Percentiles rank a stretch among this genome's conserved stretches.
Conservation (phyloP, 2,888 invertebrate species). For the Teleogryllus oceanicus region DNA sequence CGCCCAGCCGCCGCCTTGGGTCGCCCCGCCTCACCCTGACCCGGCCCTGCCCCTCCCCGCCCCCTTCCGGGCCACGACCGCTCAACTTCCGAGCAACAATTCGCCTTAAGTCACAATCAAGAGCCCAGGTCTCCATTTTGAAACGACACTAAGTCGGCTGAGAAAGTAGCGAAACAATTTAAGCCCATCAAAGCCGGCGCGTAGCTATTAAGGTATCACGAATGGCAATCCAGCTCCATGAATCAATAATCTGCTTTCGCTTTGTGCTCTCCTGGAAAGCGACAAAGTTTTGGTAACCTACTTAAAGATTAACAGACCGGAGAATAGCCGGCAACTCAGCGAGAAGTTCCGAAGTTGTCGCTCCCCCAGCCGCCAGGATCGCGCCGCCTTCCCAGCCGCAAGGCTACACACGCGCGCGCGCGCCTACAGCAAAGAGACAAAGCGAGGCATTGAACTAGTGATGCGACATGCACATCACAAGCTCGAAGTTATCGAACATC, state of each 20-base stretch:
- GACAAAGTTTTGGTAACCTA: conserved; percentile 18
- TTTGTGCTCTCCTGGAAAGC: not conserved
- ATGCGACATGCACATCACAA: no score
- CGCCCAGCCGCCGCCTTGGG: not conserved
- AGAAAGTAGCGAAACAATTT: not conserved
- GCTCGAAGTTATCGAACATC: no score
- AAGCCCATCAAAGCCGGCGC: conserved; percentile 18
- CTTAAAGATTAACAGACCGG: conserved; percentile 9
- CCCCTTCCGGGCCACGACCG: not conserved
- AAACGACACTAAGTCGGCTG: not conserved
- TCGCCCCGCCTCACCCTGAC: not conserved
- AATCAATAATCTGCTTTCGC: conserved; percentile 7
- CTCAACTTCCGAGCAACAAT: not conserved
- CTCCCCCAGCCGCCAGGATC: not conserved
- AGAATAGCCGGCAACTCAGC: not conserved
- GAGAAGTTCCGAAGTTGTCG: not conserved
- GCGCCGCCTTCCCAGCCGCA: no score
- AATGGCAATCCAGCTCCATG: not conserved
- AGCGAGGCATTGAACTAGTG: no score
- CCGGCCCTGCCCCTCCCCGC: not conserved
- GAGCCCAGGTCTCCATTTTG: not conserved
- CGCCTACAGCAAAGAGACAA: no score
- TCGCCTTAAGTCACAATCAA: not conserved
- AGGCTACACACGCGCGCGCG: no score
- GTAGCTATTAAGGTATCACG: conserved; percentile 9